Percentiles rank a stretch among this genome's conserved stretches.
Conservation (phyloP, 2,797 vertebrate species). For the Xerus rutilus region DNA sequence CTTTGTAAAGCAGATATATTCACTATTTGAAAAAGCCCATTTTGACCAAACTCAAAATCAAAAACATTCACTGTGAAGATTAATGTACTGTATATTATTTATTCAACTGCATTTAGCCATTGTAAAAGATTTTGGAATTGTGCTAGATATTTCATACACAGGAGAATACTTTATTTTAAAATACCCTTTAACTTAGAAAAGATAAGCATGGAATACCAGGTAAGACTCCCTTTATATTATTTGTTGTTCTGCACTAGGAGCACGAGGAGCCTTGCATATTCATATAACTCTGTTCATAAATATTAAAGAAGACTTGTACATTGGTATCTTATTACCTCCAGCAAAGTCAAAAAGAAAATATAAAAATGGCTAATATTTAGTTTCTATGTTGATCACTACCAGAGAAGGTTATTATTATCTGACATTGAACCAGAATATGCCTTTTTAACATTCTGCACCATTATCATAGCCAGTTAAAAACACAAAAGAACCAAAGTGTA, state of each 20-base stretch:
- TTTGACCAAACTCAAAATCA: conserved; percentile 81
- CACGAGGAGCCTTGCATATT: conserved; percentile 38
- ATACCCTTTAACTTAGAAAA: not conserved
- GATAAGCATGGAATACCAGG: conserved; percentile 20
- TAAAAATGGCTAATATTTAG: conserved; percentile 67
- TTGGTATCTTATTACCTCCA: conserved; percentile 53
- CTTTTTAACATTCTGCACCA: conserved; percentile 60
- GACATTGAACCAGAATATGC: conserved; percentile 40
- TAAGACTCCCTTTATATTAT: conserved; percentile 10
- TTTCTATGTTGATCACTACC: conserved; percentile 65
- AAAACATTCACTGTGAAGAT: conserved; percentile 74
- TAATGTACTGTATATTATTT: conserved; percentile 79
- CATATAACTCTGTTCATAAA: conserved; percentile 55
- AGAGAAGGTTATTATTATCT: conserved; percentile 63
- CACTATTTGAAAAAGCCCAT: conserved; percentile 58
- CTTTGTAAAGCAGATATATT: conserved; percentile 61
- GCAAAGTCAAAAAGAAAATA: conserved; percentile 61
- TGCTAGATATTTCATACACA: not conserved
- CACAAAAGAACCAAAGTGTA: conserved; percentile 37
- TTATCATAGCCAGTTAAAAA: not conserved
- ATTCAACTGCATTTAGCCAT: conserved; percentile 77
- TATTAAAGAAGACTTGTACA: conserved; percentile 80
- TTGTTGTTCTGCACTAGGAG: conserved; percentile 70
- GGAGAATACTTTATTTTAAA: conserved; percentile 58
- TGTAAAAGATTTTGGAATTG: conserved; percentile 65